Evolutionary conservation across 2,888 invertebrate genomes (phyloP).

Genomic region (Ophioninae sp.): DNA sequence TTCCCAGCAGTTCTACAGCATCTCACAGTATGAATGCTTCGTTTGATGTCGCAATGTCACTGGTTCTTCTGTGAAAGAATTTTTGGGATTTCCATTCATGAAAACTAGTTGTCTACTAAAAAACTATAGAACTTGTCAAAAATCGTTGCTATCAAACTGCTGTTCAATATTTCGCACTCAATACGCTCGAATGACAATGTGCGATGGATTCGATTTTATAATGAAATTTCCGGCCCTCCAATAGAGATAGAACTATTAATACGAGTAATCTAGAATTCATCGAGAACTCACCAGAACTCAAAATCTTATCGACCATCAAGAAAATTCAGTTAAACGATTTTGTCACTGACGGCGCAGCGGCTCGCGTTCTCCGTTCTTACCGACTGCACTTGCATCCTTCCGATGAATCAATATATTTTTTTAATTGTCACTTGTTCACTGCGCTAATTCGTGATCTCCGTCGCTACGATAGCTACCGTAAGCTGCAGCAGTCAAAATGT

Average conservation of each 20-base stretch:
- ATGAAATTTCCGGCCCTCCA: background rate
- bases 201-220: background rate
- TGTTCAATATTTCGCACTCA: background rate
- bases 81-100: background rate
- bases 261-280: background rate
- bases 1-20: background rate
- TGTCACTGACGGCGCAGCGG: too few species aligned
- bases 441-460: too few species aligned
- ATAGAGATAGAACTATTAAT: background rate
- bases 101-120: background rate
- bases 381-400: too few species aligned
- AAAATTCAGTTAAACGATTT: too few species aligned
- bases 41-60: background rate
- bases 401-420: too few species aligned
- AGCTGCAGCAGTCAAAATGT: too few species aligned
- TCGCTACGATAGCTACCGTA: too few species aligned
- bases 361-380: too few species aligned
- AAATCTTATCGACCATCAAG: too few species aligned
- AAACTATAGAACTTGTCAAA: background rate
- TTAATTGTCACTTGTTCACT: too few species aligned
- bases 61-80: background rate
- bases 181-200: background rate
- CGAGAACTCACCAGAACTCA: too few species aligned
- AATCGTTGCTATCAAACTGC: background rate
- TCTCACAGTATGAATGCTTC: background rate